Conservation (phyloP, 2,888 invertebrate genomes). For the Liodrosophila aerea region DNA sequence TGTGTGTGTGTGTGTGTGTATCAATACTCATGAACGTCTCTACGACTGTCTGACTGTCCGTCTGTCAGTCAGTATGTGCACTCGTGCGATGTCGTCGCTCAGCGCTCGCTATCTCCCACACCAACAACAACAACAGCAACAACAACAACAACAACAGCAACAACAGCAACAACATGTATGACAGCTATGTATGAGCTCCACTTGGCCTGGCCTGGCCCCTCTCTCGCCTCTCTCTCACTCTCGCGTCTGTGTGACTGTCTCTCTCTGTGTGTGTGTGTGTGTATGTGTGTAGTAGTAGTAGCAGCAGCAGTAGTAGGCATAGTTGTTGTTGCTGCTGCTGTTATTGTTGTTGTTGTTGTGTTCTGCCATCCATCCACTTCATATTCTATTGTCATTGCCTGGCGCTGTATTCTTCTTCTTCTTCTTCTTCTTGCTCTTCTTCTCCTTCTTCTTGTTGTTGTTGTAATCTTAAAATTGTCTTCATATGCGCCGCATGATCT, state of each 20-base stretch:
- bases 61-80: conserved; percentile 38
- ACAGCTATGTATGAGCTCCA: conserved; percentile 37
- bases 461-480: conserved; percentile 78
- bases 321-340: neutral
- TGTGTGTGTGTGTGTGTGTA: conserved; percentile 31
- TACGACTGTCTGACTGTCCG: conserved; percentile 32
- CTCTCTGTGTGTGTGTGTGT: too few relatives aligned
- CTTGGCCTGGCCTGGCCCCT: conserved; percentile 19
- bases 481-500: conserved; percentile 53
- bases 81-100: conserved; percentile 57
- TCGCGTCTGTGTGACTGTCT: too few relatives aligned
- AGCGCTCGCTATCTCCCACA: conserved; percentile 56
- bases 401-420: conserved; percentile 23
- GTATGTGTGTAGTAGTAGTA: too few relatives aligned
- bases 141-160: conserved; percentile 1
- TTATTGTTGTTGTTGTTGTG: neutral
- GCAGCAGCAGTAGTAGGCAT: too few relatives aligned
- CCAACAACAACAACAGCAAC: conserved; percentile 22
- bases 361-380: conserved; percentile 50
- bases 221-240: conserved; percentile 5
- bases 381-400: conserved; percentile 74
- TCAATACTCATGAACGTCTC: conserved; percentile 49
- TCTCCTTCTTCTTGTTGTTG: conserved; percentile 31
- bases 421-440: conserved; percentile 6
- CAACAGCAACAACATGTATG: neutral